Conservation (phyloP, 2,113 vertebrate species). For the Cepphus grylle region DNA sequence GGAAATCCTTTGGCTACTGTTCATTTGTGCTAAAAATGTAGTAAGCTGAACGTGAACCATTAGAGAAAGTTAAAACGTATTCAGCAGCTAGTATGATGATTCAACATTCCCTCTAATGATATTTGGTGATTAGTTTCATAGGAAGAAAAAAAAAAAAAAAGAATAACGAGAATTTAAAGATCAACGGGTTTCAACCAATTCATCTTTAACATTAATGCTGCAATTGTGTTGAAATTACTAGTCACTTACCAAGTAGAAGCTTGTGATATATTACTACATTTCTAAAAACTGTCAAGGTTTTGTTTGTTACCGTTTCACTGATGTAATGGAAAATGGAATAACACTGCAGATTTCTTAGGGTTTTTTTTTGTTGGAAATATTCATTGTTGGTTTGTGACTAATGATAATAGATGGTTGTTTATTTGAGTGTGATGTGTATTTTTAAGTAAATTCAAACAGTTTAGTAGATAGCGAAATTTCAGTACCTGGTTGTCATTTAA, state of each 20-base stretch:
- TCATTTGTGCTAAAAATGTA: slow-evolving; percentile 6
- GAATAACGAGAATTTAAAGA: not conserved
- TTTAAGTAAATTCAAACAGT: not conserved
- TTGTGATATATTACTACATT: not conserved
- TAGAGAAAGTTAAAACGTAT: slow-evolving; percentile 1
- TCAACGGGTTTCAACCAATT: not conserved
- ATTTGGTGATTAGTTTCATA: not conserved
- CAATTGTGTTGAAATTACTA: not conserved
- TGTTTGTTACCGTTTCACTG: not conserved
- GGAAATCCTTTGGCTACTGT: slow-evolving; percentile 22
- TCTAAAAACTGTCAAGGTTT: not conserved
- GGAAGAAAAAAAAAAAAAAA: not conserved
- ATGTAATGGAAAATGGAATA: not conserved
- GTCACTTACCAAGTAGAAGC: not conserved
- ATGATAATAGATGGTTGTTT: not conserved
- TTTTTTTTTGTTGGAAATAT: not conserved
- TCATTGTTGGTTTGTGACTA: not conserved
- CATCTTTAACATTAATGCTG: not conserved
- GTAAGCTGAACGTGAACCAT: not conserved
- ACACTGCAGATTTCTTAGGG: not conserved
- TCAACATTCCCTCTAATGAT: not conserved
- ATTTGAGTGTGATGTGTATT: not conserved
- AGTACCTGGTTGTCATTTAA: not conserved
- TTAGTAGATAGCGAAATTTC: not conserved
- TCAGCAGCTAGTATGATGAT: not conserved